These are phyloP conservation scores for Drosophila diplacantha DNA, from an alignment of 2,888 invertebrate genomes.

Conservation along the genomic window DNA sequence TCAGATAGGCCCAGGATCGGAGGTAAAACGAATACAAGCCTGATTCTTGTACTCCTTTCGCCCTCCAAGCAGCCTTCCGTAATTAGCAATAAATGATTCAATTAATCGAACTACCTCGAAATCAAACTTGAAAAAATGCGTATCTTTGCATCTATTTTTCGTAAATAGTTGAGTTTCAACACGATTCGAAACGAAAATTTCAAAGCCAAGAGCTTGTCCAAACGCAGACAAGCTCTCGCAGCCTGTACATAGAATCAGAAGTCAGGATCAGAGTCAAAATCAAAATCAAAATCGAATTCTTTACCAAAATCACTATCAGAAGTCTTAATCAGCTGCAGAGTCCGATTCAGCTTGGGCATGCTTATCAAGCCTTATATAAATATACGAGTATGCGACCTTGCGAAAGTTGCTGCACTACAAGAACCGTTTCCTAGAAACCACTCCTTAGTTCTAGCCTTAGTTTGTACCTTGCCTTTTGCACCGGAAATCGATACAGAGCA, in stretches of 20 bases:
- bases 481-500: slow-evolving; percentile 24
- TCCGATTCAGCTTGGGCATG: slow-evolving; percentile 36
- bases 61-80: slow-evolving; percentile 57
- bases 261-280: slow-evolving; percentile 10
- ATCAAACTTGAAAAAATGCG: slow-evolving; percentile 64
- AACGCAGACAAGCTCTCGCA: slow-evolving; percentile 17
- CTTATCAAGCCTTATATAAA: slow-evolving; percentile 34
- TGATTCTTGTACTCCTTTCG: slow-evolving; percentile 45
- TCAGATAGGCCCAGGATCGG: slow-evolving; percentile 16
- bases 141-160: slow-evolving; percentile 77
- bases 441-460: slow-evolving; percentile 58
- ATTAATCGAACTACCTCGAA: slow-evolving; percentile 11
- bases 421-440: slow-evolving; percentile 47
- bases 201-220: slow-evolving; percentile 35
- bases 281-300: slow-evolving; percentile 1
- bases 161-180: slow-evolving; percentile 73
- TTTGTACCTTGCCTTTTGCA: slow-evolving; percentile 55
- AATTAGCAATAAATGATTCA: slow-evolving; percentile 55
- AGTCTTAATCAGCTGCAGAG: slow-evolving; percentile 13
- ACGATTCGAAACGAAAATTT: slow-evolving; percentile 30
- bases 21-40: slow-evolving; percentile 48
- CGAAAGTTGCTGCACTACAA: slow-evolving; percentile 47
- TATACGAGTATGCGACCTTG: slow-evolving; percentile 50
- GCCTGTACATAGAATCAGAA: slow-evolving; percentile 27
- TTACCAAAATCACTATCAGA: slow-evolving; percentile 6